phyloP scores from a whole-genome alignment of 2,113 vertebrate species.

The Ammodytes marinus region DNA sequence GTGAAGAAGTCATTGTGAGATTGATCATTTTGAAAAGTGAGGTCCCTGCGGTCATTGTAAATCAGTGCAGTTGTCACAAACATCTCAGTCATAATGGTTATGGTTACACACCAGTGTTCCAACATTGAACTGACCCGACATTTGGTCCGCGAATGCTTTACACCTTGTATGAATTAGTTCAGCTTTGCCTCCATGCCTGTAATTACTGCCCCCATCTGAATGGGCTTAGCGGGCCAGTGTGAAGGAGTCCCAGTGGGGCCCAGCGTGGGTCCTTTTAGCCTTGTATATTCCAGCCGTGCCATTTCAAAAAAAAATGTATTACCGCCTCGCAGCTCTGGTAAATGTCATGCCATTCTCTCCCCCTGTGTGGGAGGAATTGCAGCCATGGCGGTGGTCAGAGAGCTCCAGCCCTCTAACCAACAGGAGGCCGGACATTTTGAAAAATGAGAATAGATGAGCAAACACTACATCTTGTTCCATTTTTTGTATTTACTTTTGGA shows the following conservation, averaged over 20 bases:
- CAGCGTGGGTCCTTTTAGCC: constrained; percentile 83
- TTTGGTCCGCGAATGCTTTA: constrained; percentile 61
- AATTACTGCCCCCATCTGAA: constrained; percentile 83
- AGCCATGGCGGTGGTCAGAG: constrained; percentile 74
- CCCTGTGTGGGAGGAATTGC: constrained; percentile 79
- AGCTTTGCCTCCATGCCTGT: constrained; percentile 77
- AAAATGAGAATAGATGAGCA: constrained; percentile 59
- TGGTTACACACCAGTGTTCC: constrained; percentile 46
- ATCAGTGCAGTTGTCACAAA: constrained; percentile 44
- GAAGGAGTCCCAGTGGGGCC: constrained; percentile 79
- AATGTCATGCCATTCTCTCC: constrained; percentile 85
- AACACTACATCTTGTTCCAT: constrained; percentile 54
- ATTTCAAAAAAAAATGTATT: constrained; percentile 80
- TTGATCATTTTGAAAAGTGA: constrained; percentile 43
- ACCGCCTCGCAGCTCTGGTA: constrained; percentile 78
- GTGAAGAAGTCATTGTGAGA: constrained; percentile 49
- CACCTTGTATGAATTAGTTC: constrained; percentile 83
- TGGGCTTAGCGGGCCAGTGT: constrained; percentile 78
- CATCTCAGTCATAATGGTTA: constrained; percentile 42
- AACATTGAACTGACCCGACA: constrained; percentile 57
- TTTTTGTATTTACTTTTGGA: constrained; percentile 11
- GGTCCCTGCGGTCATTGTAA: constrained; percentile 35
- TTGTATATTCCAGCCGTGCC: constrained; percentile 79
- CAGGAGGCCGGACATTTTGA: constrained; percentile 67
- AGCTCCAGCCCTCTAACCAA: constrained; percentile 65